Base-by-base conservation (phyloP, 2,797 vertebrate species). In the Balearica regulorum region DNA sequence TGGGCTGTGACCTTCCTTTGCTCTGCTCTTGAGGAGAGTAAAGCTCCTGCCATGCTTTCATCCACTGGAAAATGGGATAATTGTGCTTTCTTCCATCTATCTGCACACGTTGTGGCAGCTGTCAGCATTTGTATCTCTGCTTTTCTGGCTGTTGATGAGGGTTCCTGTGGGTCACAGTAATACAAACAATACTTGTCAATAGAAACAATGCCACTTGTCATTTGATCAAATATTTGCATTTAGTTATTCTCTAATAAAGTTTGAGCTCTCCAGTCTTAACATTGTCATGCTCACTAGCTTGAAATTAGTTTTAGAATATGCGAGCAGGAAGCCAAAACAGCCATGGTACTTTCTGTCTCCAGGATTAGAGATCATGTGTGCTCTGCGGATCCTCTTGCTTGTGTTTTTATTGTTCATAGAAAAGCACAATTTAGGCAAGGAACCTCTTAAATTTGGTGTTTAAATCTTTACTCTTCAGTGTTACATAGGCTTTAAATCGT, bases 201-300 rank as follows among this genome's bases (percentile, higher is more conserved):
- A 93, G 71, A 85, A 94, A 75, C 71, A 91, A 73, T 87, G 57
- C 37, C 60, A 35, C 75, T 85, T 94, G 57, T 88, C 76, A 49
- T 94, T 89, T 93, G 79, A 77, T 91, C 55, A 89, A 55, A 89
- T 94, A 80, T 79, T 86, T 90, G 71, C 68, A 29, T 92, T 92
- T 92, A 41, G 16, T 90, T 90, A 53, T 39, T 83, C 68, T 82
- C 53, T 93, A 94, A 87, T 89, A 82, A 93, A 84, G 75, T 95
- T 83, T 91, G 87, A 93, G 33, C 37, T 90, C 43, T 64, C 44
- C 43, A 44, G 16, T 66, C n/a, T 79, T 90, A 90, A 72, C 43
- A 24, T 16, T 89, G 80, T 82, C 39, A 8, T 69, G 66, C 54
- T 93, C 29, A n/a, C 51, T 87, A 78, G 75, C 28, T 84, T 94